phyloP scores from a whole-genome alignment of 1,140 invertebrate genomes.

The Neodiprion pinetum region DNA sequence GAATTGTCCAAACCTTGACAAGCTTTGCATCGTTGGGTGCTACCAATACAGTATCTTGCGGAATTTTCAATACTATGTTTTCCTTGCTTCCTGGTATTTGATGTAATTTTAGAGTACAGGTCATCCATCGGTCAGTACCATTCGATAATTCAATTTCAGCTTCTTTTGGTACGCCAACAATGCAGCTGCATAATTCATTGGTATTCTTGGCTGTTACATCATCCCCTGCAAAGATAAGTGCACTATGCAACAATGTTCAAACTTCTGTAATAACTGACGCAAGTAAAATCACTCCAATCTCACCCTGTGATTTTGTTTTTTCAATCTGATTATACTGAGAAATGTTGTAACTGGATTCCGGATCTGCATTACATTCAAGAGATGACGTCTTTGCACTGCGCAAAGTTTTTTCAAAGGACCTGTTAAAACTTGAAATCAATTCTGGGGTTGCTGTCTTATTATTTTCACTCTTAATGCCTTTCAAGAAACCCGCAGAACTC shows the following conservation, averaged over 20 bases:
- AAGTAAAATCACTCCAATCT: too few species aligned
- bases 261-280: too few species aligned
- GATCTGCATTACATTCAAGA: too few species aligned
- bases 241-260: not conserved
- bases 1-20: constrained; percentile 41
- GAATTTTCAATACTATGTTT: constrained; percentile 44
- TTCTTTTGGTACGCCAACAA: constrained; percentile 45
- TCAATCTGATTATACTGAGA: too few species aligned
- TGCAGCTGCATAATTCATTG: constrained; percentile 47
- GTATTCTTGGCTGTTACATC: constrained; percentile 41
- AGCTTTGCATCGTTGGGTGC: constrained; percentile 43
- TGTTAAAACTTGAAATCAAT: not conserved
- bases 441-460: not conserved
- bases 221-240: constrained; percentile 26
- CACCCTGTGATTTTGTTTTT: too few species aligned
- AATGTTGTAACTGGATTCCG: too few species aligned
- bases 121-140: constrained; percentile 51
- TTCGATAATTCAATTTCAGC: constrained; percentile 49
- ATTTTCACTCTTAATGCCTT: not conserved
- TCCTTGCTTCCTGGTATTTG: constrained; percentile 48
- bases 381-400: not conserved
- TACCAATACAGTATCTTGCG: constrained; percentile 44
- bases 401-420: not conserved
- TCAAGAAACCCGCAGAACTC: not conserved
- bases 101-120: constrained; percentile 39